Percentiles rank a stretch among this genome's conserved stretches.
These are phyloP conservation scores for Volucella zonaria DNA, from an alignment of 2,888 invertebrate species.

Conservation along the genomic window DNA sequence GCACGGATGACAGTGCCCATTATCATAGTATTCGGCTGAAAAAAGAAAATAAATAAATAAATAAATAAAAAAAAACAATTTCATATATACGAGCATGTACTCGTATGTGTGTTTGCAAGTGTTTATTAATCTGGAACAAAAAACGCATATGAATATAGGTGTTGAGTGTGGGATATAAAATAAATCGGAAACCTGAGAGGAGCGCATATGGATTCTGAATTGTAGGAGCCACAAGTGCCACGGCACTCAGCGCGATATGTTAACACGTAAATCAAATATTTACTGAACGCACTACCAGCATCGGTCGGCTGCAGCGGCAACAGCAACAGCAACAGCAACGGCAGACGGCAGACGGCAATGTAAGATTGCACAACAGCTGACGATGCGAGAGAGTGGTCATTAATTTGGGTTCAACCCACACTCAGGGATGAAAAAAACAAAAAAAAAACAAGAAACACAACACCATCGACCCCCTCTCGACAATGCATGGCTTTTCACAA, in stretches of 20 bases:
- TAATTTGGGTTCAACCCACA: conserved; percentile 31
- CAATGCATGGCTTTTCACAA: conserved; percentile 10
- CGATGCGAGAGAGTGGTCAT: conserved; percentile 27
- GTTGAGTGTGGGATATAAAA: conserved; percentile 27
- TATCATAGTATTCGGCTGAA: conserved; percentile 89
- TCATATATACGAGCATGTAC: no score
- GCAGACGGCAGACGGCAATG: neutral
- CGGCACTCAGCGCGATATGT: conserved; percentile 24
- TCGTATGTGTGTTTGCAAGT: no score
- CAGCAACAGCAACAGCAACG: no score
- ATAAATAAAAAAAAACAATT: conserved; percentile 24
- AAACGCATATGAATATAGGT: neutral
- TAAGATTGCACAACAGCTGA: conserved; percentile 3
- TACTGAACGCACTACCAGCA: neutral
- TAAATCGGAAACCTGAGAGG: conserved; percentile 3
- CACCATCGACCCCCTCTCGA: conserved; percentile 6
- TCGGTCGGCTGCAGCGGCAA: no score
- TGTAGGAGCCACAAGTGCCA: conserved; percentile 40
- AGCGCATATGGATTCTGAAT: neutral
- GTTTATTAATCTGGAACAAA: no score
- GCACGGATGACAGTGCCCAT: conserved; percentile 88
- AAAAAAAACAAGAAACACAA: neutral
- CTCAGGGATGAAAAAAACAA: neutral
- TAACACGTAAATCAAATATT: conserved; percentile 66
- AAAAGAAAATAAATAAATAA: conserved; percentile 70